Conservation (phyloP, 2,113 vertebrate species). For the Pseudorectes ferrugineus region DNA sequence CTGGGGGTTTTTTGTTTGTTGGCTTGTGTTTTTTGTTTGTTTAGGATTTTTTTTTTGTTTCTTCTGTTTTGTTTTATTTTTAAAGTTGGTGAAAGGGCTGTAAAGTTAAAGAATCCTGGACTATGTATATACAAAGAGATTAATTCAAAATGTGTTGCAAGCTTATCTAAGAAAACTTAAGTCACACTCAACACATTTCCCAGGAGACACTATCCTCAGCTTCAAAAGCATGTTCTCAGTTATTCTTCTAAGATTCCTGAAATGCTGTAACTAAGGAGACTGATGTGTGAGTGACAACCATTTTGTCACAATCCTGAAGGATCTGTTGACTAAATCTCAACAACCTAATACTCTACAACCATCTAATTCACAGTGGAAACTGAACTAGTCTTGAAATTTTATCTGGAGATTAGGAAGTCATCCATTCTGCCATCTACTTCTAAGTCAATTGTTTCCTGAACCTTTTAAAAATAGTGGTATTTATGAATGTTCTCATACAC, state of each 20-base stretch:
- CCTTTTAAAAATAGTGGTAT: neutral
- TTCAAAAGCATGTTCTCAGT: neutral
- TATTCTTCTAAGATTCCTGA: neutral
- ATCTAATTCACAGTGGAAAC: neutral
- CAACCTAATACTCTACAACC: neutral
- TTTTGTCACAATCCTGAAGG: neutral
- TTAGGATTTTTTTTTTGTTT: neutral
- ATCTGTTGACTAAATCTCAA: neutral
- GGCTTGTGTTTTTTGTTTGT: neutral
- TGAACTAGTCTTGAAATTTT: neutral
- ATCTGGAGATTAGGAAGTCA: neutral
- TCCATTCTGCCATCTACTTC: neutral
- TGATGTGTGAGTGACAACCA: neutral
- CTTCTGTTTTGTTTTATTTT: neutral
- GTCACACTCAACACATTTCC: neutral
- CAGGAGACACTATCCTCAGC: neutral
- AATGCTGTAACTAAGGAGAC: neutral
- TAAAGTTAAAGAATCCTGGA: neutral
- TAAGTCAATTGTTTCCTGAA: neutral
- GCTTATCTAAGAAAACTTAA: neutral
- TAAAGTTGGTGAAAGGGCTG: neutral
- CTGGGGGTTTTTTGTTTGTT: neutral
- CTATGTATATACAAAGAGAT: neutral
- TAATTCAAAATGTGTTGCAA: neutral
- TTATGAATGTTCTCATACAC: neutral